Base-by-base conservation (phyloP, 2,113 vertebrate species). In the Eidolon helvum region DNA sequence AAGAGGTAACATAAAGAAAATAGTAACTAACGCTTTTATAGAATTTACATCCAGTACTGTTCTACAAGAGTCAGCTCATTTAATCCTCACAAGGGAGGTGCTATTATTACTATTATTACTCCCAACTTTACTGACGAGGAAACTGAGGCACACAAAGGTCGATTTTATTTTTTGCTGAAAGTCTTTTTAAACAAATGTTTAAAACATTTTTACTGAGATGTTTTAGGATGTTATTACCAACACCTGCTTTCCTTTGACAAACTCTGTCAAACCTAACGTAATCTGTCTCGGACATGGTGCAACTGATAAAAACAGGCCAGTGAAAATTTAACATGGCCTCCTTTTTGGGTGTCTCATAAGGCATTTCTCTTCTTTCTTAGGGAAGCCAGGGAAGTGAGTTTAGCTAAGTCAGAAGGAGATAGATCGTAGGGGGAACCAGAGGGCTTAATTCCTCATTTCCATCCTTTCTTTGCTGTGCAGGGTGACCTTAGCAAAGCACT, bases 281-380 rank as follows among this genome's bases (percentile, higher is more conserved):
- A 84, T 68, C 26, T 84, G 65, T 82, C 33, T 95, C 68, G 92
- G 48, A 83, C 86, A 45, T 87, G 26, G 22, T 72, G 15, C 35
- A 92, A 87, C 61, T 90, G 77, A 83, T 79, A 83, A 86, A 92
- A 90, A 43, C 28, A 85, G 78, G 50, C n/a, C 43, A 38, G n/a
- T 74, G 50, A 82, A 95, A 92, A 92, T 65, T 55, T 87, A 94
- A 79, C 35, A 65, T 86, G 69, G 4, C 30, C 16, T 95, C 26
- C 33, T 22, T 15, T 91, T 88, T 21, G n/a, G 10, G 35, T 69
- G 87, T 88, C 48, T 87, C 38, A 79, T 72, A 82, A 90, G 87
- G 22, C 24, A 10, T 59, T 93, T 18, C 2, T 65, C 18, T 79
- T 91, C n/a, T 7, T 94, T 94, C 40, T 87, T 75, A 63, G 33